Evolutionary conservation across 2,888 invertebrate genomes (phyloP).

Genomic region (Aphodius granarius): DNA sequence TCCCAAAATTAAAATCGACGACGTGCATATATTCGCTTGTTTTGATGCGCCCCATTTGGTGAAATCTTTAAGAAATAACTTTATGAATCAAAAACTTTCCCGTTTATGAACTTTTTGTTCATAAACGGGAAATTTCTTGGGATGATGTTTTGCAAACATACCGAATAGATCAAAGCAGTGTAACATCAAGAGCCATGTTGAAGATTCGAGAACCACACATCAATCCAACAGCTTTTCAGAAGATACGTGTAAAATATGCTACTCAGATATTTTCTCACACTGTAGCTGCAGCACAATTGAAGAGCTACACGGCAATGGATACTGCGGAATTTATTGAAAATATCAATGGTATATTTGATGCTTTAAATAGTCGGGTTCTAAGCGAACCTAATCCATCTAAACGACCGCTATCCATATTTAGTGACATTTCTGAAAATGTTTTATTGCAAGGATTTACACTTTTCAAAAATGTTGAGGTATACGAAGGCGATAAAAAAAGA

Average conservation of each 20-base stretch:
- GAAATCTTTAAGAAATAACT: constrained; percentile 28
- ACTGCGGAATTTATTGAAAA: constrained; percentile 29
- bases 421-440: constrained; percentile 1
- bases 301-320: constrained; percentile 22
- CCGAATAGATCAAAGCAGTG: constrained; percentile 23
- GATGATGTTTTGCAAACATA: constrained; percentile 24
- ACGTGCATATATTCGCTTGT: constrained; percentile 23
- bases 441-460: neutral
- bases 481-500: constrained; percentile 11
- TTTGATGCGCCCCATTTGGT: constrained; percentile 33
- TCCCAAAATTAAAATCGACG: constrained; percentile 18
- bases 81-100: constrained; percentile 17
- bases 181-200: constrained; percentile 24
- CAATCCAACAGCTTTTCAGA: constrained; percentile 25
- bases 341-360: constrained; percentile 30
- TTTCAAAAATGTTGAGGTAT: constrained; percentile 20
- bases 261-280: constrained; percentile 20
- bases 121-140: constrained; percentile 26
- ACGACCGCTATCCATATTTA: constrained; percentile 25
- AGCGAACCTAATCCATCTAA: constrained; percentile 24
- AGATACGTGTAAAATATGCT: constrained; percentile 29
- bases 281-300: constrained; percentile 26
- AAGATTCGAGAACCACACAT: constrained; percentile 23
- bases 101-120: constrained; percentile 22
- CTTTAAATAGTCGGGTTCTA: constrained; percentile 26